Conservation (phyloP, 2,113 vertebrate genomes). For the Perca schrenkii region DNA sequence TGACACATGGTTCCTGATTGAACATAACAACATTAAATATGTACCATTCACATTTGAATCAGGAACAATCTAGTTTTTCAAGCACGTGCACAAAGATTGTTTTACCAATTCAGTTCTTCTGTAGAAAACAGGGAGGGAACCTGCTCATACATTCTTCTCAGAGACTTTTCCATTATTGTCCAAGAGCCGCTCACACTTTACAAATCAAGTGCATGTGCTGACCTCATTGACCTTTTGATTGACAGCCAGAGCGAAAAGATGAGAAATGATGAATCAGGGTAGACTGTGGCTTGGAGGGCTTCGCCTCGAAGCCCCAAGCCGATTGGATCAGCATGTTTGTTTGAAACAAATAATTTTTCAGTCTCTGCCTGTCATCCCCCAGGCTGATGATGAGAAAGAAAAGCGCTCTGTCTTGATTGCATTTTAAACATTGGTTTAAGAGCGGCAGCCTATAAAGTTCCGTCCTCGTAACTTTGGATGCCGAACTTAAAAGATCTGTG, state of each 20-base stretch:
- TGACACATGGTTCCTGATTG: neutral
- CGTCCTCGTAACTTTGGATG: constrained; percentile 18
- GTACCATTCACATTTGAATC: neutral
- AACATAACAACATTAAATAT: neutral
- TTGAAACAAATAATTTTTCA: constrained; percentile 27
- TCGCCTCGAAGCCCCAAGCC: constrained; percentile 13
- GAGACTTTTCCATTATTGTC: constrained; percentile 27
- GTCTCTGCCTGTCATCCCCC: constrained; percentile 9
- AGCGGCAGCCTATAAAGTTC: constrained; percentile 22
- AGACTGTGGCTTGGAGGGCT: constrained; percentile 41
- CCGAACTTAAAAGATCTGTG: constrained; percentile 26
- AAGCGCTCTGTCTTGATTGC: neutral
- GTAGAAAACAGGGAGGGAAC: constrained; percentile 16
- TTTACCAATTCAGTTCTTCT: neutral
- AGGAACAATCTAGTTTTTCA: no score
- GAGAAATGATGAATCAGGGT: constrained; percentile 53
- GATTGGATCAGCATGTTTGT: constrained; percentile 68
- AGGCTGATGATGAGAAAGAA: constrained; percentile 27
- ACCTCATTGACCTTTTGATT: constrained; percentile 57
- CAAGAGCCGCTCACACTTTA: constrained; percentile 25
- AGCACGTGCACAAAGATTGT: neutral
- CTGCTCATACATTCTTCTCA: constrained; percentile 12
- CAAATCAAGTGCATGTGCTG: constrained; percentile 58
- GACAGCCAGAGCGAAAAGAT: constrained; percentile 28
- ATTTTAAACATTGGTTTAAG: constrained; percentile 21